Conservation (phyloP, 2,797 vertebrate species). For the Rhinatrema bivittatum region DNA sequence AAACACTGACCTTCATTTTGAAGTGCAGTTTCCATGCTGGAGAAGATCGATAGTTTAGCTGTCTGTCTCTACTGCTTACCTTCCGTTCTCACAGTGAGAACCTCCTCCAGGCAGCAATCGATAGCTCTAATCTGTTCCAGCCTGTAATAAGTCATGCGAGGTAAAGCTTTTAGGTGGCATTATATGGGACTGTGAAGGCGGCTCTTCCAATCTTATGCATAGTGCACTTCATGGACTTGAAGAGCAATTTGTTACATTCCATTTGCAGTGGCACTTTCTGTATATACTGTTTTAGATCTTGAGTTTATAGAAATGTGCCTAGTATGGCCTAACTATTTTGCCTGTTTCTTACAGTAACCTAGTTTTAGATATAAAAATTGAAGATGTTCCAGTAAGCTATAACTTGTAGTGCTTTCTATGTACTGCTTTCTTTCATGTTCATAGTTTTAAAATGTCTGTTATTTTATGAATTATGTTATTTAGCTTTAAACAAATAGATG, state of each 20-base stretch:
- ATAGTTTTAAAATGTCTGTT: no score
- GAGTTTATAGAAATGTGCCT: neutral
- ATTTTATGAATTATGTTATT: no score
- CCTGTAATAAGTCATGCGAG: slow-evolving; percentile 83
- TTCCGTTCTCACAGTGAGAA: slow-evolving; percentile 61
- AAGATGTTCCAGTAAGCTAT: neutral
- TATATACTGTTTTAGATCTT: no score
- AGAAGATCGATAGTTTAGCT: slow-evolving; percentile 73
- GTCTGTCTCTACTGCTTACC: slow-evolving; percentile 53
- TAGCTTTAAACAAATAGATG: no score
- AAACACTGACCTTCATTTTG: slow-evolving; percentile 70
- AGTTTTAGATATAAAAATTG: neutral
- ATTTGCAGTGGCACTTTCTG: slow-evolving; percentile 1
- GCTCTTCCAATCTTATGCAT: slow-evolving; percentile 40
- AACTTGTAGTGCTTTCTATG: no score
- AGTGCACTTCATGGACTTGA: slow-evolving; percentile 37
- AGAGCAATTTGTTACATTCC: slow-evolving; percentile 27
- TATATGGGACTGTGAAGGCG: slow-evolving; percentile 46
- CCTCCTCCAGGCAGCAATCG: slow-evolving; percentile 79
- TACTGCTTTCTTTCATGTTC: no score
- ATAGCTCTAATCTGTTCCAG: slow-evolving; percentile 92
- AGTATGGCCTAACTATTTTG: neutral
- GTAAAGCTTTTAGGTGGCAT: slow-evolving; percentile 73
- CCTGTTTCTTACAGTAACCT: no score
- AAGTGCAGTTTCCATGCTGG: slow-evolving; percentile 54